Conservation (phyloP, 2,888 invertebrate species). For the Dendrolimus houi region DNA sequence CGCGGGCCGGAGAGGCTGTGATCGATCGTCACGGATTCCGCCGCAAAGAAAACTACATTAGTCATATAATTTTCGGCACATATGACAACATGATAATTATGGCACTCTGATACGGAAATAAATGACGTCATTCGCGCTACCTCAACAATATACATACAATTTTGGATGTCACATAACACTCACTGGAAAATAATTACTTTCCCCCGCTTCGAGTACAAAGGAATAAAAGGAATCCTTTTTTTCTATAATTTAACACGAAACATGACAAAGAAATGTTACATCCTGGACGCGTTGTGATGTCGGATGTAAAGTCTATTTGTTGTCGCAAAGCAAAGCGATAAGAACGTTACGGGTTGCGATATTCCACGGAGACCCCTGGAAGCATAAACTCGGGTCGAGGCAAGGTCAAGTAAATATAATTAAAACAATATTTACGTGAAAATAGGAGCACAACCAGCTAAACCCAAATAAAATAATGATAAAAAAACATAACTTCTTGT, state of each 20-base stretch:
- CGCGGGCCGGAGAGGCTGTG: constrained; percentile 2
- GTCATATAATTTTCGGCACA: too few species aligned
- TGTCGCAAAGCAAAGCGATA: constrained; percentile 17
- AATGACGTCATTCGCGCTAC: too few species aligned
- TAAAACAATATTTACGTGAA: background rate
- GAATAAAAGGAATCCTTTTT: background rate
- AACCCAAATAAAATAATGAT: too few species aligned
- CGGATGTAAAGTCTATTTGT: constrained; percentile 30
- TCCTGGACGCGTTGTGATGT: constrained; percentile 30
- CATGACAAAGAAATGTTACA: constrained; percentile 14
- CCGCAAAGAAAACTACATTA: too few species aligned
- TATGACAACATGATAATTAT: too few species aligned
- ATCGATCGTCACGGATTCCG: constrained; percentile 12
- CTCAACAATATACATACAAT: too few species aligned
- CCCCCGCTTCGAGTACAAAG: background rate
- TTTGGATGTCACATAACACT: background rate
- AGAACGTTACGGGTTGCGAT: constrained; percentile 14
- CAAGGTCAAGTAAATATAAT: background rate
- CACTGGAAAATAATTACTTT: background rate
- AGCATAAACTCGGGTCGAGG: background rate
- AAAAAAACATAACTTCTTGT: too few species aligned
- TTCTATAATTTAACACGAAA: constrained; percentile 3
- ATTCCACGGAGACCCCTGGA: constrained; percentile 8
- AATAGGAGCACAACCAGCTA: background rate
- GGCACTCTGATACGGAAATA: too few species aligned